A percentile compares a stretch with the other conserved stretches of the same genome.
phyloP scores from a whole-genome alignment of 2,888 invertebrate genomes.

The Ochropleura plecta region DNA sequence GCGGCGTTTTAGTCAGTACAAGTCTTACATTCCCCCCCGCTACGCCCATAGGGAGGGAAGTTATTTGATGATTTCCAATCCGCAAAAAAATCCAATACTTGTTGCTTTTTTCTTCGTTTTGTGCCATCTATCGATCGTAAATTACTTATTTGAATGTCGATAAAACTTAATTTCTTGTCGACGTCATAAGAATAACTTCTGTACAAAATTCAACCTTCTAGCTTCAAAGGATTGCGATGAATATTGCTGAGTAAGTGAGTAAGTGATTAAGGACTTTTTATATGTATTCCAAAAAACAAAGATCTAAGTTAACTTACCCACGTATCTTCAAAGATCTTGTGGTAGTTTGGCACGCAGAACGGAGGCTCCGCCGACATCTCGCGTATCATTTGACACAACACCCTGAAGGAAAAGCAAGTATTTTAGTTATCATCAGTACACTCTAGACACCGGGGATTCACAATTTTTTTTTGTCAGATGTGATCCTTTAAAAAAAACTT shows the following conservation, averaged over 20 bases:
- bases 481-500: no score
- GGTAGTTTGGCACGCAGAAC: conserved; percentile 95
- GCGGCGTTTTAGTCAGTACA: no score
- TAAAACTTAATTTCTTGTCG: background rate
- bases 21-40: no score
- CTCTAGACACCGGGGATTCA: no score
- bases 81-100: no score
- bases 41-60: no score
- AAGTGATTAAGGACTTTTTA: background rate
- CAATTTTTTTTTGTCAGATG: no score
- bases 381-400: conserved; percentile 93
- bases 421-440: no score
- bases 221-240: background rate
- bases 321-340: conserved; percentile 93
- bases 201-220: background rate
- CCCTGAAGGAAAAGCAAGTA: conserved; percentile 80
- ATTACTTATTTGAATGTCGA: background rate
- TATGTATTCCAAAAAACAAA: background rate
- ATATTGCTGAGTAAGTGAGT: background rate
- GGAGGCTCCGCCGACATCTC: conserved; percentile 93
- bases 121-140: no score
- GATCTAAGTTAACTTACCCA: conserved; percentile 88
- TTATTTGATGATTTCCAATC: no score
- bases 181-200: background rate
- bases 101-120: no score